Evolutionary conservation across 2,797 vertebrate species (phyloP).

Genomic region (Myotis myotis): DNA sequence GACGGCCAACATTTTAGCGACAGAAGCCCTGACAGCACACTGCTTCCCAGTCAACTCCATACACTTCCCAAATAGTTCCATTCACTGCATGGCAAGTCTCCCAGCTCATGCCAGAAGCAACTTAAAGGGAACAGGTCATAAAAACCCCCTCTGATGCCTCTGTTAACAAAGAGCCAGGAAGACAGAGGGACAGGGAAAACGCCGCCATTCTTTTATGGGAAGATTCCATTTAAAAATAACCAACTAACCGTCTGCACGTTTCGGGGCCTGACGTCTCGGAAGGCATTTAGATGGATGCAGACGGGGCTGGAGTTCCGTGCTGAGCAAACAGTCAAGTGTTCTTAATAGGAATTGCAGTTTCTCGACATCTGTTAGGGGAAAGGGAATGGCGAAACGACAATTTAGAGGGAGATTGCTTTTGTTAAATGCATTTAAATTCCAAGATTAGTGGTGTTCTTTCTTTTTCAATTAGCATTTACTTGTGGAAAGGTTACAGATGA

Average conservation of each 20-base stretch:
- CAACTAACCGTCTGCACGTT: conserved; percentile 85
- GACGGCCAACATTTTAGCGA: fast-evolving
- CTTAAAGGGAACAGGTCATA: conserved; percentile 68
- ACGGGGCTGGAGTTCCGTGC: conserved; percentile 85
- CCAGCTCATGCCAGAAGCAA: not conserved
- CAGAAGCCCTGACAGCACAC: not conserved
- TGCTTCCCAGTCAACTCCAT: not conserved
- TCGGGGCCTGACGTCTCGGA: conserved; percentile 86
- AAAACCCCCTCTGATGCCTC: conserved; percentile 74
- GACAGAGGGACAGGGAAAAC: conserved; percentile 79
- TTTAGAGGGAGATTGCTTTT: conserved; percentile 91
- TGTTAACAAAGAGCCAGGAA: conserved; percentile 74
- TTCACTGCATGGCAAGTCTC: not conserved
- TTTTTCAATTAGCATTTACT: conserved; percentile 92
- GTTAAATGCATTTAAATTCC: conserved; percentile 93
- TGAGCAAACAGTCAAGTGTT: conserved; percentile 90
- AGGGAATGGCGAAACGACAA: conserved; percentile 89
- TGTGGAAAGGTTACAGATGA: conserved; percentile 91
- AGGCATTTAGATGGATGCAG: conserved; percentile 88
- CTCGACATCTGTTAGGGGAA: conserved; percentile 91
- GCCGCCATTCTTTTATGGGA: conserved; percentile 85
- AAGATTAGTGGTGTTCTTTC: conserved; percentile 92
- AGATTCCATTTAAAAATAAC: conserved; percentile 88
- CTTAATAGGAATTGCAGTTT: conserved; percentile 91
- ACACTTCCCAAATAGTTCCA: conserved; percentile 55